phyloP scores from a whole-genome alignment of 2,797 vertebrate species.

The Atherinosoma microstoma region DNA sequence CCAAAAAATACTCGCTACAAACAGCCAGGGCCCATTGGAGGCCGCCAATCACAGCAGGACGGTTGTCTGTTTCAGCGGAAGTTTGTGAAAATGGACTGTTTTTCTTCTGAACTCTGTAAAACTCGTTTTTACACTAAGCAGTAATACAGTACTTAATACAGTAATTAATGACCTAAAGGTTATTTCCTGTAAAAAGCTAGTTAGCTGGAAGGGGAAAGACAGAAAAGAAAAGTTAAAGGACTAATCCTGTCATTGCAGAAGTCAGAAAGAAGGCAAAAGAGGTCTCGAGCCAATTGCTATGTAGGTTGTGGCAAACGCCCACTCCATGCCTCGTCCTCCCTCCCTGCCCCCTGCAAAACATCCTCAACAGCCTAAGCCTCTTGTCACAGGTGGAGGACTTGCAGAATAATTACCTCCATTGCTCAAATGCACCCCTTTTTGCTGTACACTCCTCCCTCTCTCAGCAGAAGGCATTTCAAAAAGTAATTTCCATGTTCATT shows the following conservation, averaged over 20 bases:
- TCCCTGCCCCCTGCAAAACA: slow-evolving; percentile 48
- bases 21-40: too few relatives aligned
- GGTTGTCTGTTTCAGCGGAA: too few relatives aligned
- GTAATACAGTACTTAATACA: too few relatives aligned
- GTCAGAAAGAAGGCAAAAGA: slow-evolving; percentile 55
- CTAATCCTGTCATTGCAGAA: slow-evolving; percentile 54
- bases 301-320: slow-evolving; percentile 49
- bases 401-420: slow-evolving; percentile 81
- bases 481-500: slow-evolving; percentile 81
- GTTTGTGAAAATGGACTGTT: too few relatives aligned
- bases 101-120: too few relatives aligned
- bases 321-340: slow-evolving; percentile 29
- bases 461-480: slow-evolving; percentile 70
- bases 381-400: slow-evolving; percentile 83
- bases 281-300: slow-evolving; percentile 72
- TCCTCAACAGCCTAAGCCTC: slow-evolving; percentile 65
- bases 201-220: neutral
- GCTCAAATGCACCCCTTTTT: slow-evolving; percentile 47
- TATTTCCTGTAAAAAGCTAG: slow-evolving; percentile 44
- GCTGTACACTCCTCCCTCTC: slow-evolving; percentile 4
- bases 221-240: slow-evolving; percentile 24
- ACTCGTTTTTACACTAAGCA: too few relatives aligned
- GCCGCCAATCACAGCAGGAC: too few relatives aligned
- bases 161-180: slow-evolving; percentile 16
- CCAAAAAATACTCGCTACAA: too few relatives aligned